Conservation (phyloP, 2,888 invertebrate genomes). For the Diplolepis rosae region DNA sequence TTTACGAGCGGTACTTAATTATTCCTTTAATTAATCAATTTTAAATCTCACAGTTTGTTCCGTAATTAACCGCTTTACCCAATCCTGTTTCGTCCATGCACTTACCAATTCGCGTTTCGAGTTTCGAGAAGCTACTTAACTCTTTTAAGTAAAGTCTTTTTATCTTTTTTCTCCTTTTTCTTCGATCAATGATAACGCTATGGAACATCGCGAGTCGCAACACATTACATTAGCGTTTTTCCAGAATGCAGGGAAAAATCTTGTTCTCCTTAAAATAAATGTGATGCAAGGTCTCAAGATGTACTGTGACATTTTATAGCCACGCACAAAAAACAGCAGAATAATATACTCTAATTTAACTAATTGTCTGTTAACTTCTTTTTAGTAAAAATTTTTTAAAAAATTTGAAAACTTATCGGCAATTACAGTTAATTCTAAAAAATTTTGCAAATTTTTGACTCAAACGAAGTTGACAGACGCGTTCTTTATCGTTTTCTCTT, state of each 20-base stretch:
- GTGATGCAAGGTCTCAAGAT: not conserved
- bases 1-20: constrained; percentile 22
- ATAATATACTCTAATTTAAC: no score
- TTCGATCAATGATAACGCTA: constrained; percentile 21
- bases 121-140: constrained; percentile 13
- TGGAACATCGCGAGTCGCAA: constrained; percentile 22
- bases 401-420: no score
- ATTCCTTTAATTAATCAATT: constrained; percentile 29
- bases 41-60: constrained; percentile 21
- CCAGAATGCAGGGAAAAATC: constrained; percentile 14
- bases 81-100: constrained; percentile 13
- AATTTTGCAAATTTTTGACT: no score
- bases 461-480: no score
- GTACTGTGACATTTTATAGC: not conserved
- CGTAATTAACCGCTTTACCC: constrained; percentile 23
- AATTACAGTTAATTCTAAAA: no score
- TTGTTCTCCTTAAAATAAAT: not conserved
- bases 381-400: no score
- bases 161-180: not conserved
- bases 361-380: no score
- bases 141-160: constrained; percentile 15
- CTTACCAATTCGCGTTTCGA: constrained; percentile 15
- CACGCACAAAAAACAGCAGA: not conserved
- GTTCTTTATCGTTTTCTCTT: no score
- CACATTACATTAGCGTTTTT: constrained; percentile 27